Conservation (phyloP, 1,140 invertebrate species). For the Atta cephalotes region DNA sequence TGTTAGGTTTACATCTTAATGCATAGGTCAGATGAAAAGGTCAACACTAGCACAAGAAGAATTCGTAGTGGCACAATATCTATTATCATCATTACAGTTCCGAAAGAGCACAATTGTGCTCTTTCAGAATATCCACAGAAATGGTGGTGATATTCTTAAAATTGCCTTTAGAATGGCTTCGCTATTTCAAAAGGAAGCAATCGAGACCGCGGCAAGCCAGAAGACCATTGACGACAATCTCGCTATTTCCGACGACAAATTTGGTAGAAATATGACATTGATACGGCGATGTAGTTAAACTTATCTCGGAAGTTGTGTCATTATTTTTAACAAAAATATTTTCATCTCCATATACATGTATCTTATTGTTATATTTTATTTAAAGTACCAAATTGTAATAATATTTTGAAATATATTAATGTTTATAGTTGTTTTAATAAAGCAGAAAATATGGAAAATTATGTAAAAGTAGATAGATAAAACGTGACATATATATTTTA, state of each 20-base stretch:
- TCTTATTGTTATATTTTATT: neutral
- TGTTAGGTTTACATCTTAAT: constrained; percentile 42
- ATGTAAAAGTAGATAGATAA: neutral
- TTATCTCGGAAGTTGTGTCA: neutral
- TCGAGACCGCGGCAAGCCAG: neutral
- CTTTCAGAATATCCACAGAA: constrained; percentile 42
- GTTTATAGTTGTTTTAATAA: neutral
- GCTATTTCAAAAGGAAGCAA: constrained; percentile 37
- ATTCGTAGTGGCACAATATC: constrained; percentile 64
- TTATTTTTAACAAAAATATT: constrained; percentile 3
- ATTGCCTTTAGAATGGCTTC: constrained; percentile 57
- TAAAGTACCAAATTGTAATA: neutral
- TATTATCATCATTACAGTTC: constrained; percentile 60
- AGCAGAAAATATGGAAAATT: neutral
- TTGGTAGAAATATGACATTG: neutral
- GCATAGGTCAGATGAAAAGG: constrained; percentile 46
- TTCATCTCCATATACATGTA: too few species aligned
- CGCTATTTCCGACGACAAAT: constrained; percentile 30
- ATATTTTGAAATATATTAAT: constrained; percentile 6
- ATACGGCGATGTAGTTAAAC: neutral
- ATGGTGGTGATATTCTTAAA: constrained; percentile 36
- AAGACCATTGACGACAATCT: constrained; percentile 4
- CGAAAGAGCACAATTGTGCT: constrained; percentile 72
- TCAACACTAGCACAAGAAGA: constrained; percentile 36
- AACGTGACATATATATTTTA: constrained; percentile 4